Base-by-base conservation (phyloP, 1,140 invertebrate species). In the Pygmarrhopalites habei region DNA sequence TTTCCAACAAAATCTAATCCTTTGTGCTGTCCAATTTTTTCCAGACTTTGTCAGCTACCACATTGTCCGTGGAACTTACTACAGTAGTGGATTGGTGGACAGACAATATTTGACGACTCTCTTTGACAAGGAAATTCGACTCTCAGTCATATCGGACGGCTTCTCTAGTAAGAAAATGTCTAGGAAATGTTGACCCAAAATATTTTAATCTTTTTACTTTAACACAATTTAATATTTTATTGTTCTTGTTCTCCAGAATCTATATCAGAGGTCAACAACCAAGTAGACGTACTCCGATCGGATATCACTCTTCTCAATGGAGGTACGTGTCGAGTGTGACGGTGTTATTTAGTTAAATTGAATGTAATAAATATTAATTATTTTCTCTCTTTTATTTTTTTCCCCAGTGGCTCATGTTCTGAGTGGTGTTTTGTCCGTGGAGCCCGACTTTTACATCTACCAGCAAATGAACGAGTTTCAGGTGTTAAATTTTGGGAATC, bases 251-350 rank as follows among this genome's bases (percentile, higher is more conserved):
- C 7, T 14, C 21, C 52, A 73, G 72, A 66, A 32, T 66, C 66
- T 21, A 51, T 74, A 5, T 63, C 58, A 21, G 57, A 65, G 2
- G 66, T 75, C 25, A 73, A 73, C 21, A 66, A 68, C 29, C n/a
- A 58, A 51, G 74, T 75, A 1, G 66, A 64, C 32, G 71, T 79
- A 7, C 35, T 74, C 12, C 69, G 73, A 44, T 25, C 64, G 1
- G 72, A 73, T 56, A 74, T 74, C 23, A 58, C 70, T 10, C 47
- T 70, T 10, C 64, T 65, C 1, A 73, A 74, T 53, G 73, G 72
- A 14, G 73, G 73, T 28, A 66, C 69, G n/a, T n/a, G n/a, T n/a
- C n/a, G n/a, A n/a, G n/a, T n/a, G n/a, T n/a, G n/a, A n/a, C n/a
- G n/a, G n/a, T n/a, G n/a, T n/a, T n/a, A n/a, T n/a, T n/a, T n/a